Evolutionary conservation across 2,888 invertebrate species (phyloP).

Genomic region (Megalurothrips usitatus): DNA sequence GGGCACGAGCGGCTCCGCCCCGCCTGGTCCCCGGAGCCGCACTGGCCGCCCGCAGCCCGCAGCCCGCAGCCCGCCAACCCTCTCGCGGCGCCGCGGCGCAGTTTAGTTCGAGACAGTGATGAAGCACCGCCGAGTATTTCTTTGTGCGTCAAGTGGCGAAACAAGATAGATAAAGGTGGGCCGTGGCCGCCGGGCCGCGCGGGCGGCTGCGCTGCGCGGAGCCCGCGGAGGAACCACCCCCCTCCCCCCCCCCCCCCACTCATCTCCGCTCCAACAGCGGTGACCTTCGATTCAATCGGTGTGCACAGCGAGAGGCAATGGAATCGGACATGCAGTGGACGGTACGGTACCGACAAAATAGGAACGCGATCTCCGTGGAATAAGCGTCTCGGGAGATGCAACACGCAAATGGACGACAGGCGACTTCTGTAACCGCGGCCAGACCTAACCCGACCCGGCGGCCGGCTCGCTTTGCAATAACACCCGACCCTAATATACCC

Average conservation of each 20-base stretch:
- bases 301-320: no score
- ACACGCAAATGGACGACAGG: no score
- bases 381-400: no score
- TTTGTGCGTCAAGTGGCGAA: slow-evolving; percentile 12
- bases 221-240: background rate
- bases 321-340: no score
- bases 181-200: background rate
- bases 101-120: slow-evolving; percentile 12
- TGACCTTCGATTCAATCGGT: background rate
- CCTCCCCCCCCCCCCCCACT: background rate
- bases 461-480: no score
- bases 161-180: slow-evolving; percentile 14
- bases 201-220: background rate
- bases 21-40: background rate
- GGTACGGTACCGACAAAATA: no score
- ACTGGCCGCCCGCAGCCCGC: background rate
- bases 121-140: slow-evolving; percentile 1
- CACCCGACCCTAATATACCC: no score
- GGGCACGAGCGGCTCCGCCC: background rate
- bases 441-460: no score
- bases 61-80: background rate
- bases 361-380: no score
- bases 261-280: background rate
- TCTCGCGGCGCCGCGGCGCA: background rate
- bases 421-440: no score